These are phyloP conservation scores for Poeciliopsis presidionis DNA, from an alignment of 2,797 vertebrate species.

Conservation along the genomic window DNA sequence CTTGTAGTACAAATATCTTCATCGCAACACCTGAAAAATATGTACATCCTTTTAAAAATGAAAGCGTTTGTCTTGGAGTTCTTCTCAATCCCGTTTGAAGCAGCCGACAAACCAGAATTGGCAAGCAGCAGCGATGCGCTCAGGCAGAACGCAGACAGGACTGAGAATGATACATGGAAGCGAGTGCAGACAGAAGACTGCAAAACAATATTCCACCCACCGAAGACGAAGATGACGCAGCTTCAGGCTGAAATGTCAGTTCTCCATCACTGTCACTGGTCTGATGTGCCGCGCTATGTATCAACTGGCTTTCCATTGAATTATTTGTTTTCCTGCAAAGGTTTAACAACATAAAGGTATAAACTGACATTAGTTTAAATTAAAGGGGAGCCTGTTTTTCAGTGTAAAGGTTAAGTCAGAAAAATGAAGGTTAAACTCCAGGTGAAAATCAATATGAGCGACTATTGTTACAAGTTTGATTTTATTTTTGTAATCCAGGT, in stretches of 20 bases:
- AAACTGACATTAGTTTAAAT: background rate
- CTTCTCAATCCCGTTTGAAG: conserved; percentile 28
- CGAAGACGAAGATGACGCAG: background rate
- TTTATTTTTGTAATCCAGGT: background rate
- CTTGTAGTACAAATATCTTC: conserved; percentile 17
- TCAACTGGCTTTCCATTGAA: background rate
- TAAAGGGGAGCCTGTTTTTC: background rate
- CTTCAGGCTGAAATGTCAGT: background rate
- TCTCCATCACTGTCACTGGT: background rate
- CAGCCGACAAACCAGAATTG: conserved; percentile 22
- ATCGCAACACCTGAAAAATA: conserved; percentile 17
- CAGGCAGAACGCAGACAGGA: conserved; percentile 8
- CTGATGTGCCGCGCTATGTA: background rate
- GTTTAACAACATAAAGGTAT: background rate
- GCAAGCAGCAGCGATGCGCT: background rate
- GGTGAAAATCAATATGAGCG: background rate
- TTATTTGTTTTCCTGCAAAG: background rate
- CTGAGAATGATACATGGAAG: conserved; percentile 9
- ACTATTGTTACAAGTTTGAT: background rate
- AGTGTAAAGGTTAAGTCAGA: background rate
- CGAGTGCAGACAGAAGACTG: background rate
- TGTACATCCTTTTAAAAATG: conserved; percentile 2
- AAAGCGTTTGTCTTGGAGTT: conserved; percentile 19
- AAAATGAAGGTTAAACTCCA: background rate
- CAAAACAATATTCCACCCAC: conserved; percentile 10